Percentiles rank a stretch among this genome's conserved stretches.
Evolutionary conservation across 1,140 invertebrate species (phyloP).

Genomic region (Hydropsyche tenuis): DNA sequence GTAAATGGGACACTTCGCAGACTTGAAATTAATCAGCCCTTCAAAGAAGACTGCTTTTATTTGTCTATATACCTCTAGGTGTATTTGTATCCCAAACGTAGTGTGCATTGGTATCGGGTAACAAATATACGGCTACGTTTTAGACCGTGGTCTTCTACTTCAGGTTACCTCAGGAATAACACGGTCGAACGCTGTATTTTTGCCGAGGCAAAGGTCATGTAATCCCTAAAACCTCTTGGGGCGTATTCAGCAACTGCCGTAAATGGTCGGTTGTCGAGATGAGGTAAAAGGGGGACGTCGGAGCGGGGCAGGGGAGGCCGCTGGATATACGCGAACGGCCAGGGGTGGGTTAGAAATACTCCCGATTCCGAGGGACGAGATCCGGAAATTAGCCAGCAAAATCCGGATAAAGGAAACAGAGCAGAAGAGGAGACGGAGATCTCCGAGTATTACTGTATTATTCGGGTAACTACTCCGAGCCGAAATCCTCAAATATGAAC

Average conservation of each 20-base stretch:
- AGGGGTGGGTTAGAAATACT: neutral
- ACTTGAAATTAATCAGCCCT: constrained; percentile 6
- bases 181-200: neutral
- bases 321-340: constrained; percentile 1
- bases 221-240: neutral
- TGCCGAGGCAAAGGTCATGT: constrained; percentile 8
- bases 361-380: constrained; percentile 37
- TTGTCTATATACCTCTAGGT: too few relatives aligned
- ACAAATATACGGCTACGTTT: too few relatives aligned
- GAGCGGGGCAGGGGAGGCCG: neutral
- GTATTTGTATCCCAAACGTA: too few relatives aligned
- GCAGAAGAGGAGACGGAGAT: constrained; percentile 29
- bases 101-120: too few relatives aligned
- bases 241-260: neutral
- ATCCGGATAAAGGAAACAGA: constrained; percentile 43
- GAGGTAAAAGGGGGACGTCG: neutral
- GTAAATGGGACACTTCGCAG: neutral
- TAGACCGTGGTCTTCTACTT: too few relatives aligned
- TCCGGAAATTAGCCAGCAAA: constrained; percentile 47
- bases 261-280: constrained; percentile 1
- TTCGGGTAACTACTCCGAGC: constrained; percentile 1
- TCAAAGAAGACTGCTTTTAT: too few relatives aligned
- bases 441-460: constrained; percentile 24
- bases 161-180: too few relatives aligned
- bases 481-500: constrained; percentile 22